Conservation (phyloP, 2,113 vertebrate species). For the Gallinago undulata region DNA sequence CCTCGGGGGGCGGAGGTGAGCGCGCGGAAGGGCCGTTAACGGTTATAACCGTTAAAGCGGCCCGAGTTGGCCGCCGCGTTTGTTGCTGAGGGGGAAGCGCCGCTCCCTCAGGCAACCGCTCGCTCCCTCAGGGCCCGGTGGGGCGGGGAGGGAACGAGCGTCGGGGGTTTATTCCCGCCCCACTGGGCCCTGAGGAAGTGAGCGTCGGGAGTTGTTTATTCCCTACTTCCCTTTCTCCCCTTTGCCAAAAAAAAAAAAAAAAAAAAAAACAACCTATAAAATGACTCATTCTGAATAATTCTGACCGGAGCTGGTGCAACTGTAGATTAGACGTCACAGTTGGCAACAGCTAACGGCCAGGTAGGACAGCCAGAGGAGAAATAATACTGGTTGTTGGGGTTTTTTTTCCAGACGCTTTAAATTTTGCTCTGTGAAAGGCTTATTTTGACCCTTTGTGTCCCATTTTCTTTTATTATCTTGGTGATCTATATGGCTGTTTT, state of each 20-base stretch:
- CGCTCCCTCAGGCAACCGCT: not conserved
- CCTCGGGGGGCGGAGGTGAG: not conserved
- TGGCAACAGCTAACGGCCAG: not conserved
- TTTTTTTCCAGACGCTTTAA: not conserved
- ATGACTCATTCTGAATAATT: not conserved
- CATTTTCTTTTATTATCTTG: too few relatives aligned
- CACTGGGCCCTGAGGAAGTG: not conserved
- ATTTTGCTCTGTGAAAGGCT: not conserved
- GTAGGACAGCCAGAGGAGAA: not conserved
- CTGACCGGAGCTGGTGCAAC: not conserved
- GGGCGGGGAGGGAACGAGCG: not conserved
- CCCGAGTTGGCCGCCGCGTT: fast-evolving
- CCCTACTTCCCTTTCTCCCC: fast-evolving
- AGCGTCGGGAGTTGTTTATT: not conserved
- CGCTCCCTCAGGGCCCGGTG: too few relatives aligned
- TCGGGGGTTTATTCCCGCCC: not conserved
- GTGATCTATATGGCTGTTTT: not conserved
- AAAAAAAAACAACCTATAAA: not conserved
- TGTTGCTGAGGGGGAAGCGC: too few relatives aligned
- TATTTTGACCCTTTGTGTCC: not conserved
- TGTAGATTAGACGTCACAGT: not conserved
- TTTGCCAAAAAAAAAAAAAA: not conserved
- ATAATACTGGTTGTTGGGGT: not conserved
- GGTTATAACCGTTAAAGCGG: not conserved
- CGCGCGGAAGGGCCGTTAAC: not conserved